phyloP scores from a whole-genome alignment of 2,888 invertebrate genomes.

The Tanytarsus gracilentus region DNA sequence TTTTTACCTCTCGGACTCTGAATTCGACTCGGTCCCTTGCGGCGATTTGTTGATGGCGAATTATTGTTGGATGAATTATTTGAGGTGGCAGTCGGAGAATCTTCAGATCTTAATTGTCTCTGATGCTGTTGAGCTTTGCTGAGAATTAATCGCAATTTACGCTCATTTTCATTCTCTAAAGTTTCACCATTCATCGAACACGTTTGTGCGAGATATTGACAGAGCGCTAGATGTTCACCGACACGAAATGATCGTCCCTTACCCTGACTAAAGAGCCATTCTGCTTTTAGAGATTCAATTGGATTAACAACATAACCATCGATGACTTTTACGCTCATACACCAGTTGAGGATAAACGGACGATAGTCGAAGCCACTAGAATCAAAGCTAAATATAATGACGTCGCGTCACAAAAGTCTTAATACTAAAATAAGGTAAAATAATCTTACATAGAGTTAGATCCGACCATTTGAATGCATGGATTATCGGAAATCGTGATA shows the following conservation, averaged over 20 bases:
- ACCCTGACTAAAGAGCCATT: constrained; percentile 93
- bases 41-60: constrained; percentile 41
- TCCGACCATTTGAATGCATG: constrained; percentile 71
- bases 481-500: constrained; percentile 78
- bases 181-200: constrained; percentile 78
- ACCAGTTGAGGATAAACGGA: constrained; percentile 90
- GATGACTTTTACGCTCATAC: constrained; percentile 74
- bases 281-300: constrained; percentile 88
- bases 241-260: constrained; percentile 77
- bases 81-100: constrained; percentile 33
- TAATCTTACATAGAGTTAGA: constrained; percentile 57
- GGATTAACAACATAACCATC: constrained; percentile 85
- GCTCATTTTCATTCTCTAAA: constrained; percentile 75
- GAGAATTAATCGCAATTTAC: constrained; percentile 73
- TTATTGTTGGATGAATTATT: constrained; percentile 40
- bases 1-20: constrained; percentile 43
- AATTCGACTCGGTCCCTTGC: constrained; percentile 41
- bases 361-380: constrained; percentile 81
- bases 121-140: constrained; percentile 89
- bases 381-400: constrained; percentile 39
- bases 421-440: background rate
- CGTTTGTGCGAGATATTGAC: constrained; percentile 71
- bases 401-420: background rate
- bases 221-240: constrained; percentile 73
- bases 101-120: constrained; percentile 51